Conservation (phyloP, 2,113 vertebrate genomes). For the Proterorhinus semilunaris region DNA sequence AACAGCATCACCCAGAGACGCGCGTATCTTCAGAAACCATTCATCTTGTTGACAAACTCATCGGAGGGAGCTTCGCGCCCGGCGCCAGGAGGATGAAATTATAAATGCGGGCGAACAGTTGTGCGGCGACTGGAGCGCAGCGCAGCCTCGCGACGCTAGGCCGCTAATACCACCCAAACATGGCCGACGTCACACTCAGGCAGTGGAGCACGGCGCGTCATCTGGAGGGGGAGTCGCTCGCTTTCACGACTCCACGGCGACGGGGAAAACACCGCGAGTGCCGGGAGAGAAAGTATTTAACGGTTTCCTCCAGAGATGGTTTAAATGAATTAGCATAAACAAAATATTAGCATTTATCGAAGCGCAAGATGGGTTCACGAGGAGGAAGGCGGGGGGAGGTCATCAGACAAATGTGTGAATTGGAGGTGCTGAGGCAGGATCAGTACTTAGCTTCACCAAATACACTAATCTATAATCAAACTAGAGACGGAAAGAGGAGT, state of each 20-base stretch:
- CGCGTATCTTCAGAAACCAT: conserved; percentile 13
- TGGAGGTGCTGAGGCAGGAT: too few relatives aligned
- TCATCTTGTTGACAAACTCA: conserved; percentile 30
- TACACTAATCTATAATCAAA: too few relatives aligned
- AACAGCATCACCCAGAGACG: conserved; percentile 16
- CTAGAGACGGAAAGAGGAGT: too few relatives aligned
- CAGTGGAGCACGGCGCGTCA: conserved; percentile 73
- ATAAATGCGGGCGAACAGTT: conserved; percentile 72
- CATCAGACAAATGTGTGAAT: background rate
- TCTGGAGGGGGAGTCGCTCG: conserved; percentile 75
- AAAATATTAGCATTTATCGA: conserved; percentile 36
- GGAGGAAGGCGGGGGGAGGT: background rate
- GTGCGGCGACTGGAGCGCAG: conserved; percentile 70
- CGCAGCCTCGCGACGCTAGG: conserved; percentile 61
- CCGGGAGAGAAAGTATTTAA: conserved; percentile 67
- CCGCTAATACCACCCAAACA: conserved; percentile 70
- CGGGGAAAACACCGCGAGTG: conserved; percentile 60
- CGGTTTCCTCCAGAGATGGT: conserved; percentile 41
- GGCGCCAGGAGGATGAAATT: conserved; percentile 58
- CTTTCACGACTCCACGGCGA: conserved; percentile 51
- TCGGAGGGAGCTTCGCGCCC: conserved; percentile 54
- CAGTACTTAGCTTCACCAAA: too few relatives aligned
- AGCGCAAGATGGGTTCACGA: background rate
- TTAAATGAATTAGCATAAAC: conserved; percentile 43
- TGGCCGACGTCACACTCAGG: conserved; percentile 71